A percentile compares a stretch with the other conserved stretches of the same genome.
Evolutionary conservation across 2,888 invertebrate genomes (phyloP).

Genomic region (Andrena minutula): DNA sequence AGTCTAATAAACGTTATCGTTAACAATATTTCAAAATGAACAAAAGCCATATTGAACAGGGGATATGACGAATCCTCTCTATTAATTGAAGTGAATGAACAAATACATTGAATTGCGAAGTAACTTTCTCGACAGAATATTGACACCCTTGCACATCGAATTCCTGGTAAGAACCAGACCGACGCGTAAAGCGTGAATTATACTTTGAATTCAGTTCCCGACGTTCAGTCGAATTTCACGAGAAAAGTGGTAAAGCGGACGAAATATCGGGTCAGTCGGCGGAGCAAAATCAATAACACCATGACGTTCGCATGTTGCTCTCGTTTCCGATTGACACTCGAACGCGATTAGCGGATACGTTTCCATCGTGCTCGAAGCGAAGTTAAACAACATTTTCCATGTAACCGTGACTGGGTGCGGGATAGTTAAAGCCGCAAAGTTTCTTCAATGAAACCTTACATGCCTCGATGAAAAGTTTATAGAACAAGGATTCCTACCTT

Average conservation of each 20-base stretch:
- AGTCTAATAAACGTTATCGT: background rate
- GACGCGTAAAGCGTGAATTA: background rate
- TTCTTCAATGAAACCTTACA: background rate
- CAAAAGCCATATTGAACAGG: no score
- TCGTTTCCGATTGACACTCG: constrained; percentile 68
- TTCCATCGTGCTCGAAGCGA: constrained; percentile 1
- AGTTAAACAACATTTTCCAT: background rate
- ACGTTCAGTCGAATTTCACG: constrained; percentile 23
- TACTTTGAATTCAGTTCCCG: background rate
- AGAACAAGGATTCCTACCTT: background rate
- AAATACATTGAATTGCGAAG: no score
- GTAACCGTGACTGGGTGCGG: background rate
- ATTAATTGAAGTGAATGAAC: no score
- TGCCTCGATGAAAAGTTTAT: background rate
- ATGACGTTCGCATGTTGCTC: constrained; percentile 74
- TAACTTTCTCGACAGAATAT: background rate
- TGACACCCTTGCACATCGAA: background rate
- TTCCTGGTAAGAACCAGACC: background rate
- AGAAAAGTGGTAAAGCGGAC: constrained; percentile 23
- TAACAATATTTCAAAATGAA: background rate
- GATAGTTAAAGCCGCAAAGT: background rate
- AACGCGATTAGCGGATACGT: constrained; percentile 28
- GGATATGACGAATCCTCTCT: no score
- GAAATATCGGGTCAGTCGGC: constrained; percentile 72
- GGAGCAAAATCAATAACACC: constrained; percentile 74